A percentile compares a stretch with the other conserved stretches of the same genome.
These are phyloP conservation scores for Hemistola chrysoprasaria DNA, from an alignment of 2,888 invertebrate species.

Conservation along the genomic window DNA sequence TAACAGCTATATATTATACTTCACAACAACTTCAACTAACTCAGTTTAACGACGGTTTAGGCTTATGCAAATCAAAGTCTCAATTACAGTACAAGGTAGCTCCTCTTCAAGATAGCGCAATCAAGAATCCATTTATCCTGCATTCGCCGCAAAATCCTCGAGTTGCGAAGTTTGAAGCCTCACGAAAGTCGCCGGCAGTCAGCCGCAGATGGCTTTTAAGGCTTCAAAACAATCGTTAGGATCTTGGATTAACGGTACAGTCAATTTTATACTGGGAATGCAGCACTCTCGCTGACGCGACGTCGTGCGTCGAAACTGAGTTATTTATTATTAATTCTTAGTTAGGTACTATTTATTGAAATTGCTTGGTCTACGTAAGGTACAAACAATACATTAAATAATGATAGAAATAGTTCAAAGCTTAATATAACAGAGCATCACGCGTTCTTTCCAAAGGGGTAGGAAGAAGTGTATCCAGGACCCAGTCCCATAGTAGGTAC, in stretches of 20 bases:
- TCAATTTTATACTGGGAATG: conserved; percentile 31
- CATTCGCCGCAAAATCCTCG: conserved; percentile 44
- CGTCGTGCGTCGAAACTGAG: no score
- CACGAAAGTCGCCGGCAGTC: conserved; percentile 39
- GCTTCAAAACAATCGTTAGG: conserved; percentile 66
- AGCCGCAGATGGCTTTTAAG: conserved; percentile 63
- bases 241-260: conserved; percentile 52
- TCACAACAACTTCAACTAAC: conserved; percentile 2
- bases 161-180: conserved; percentile 44
- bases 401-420: no score
- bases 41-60: neutral
- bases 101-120: conserved; percentile 38
- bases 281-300: conserved; percentile 1
- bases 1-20: no score
- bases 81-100: conserved; percentile 12
- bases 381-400: no score
- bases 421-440: no score
- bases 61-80: conserved; percentile 11
- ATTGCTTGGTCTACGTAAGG: no score
- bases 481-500: no score
- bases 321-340: no score
- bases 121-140: conserved; percentile 47
- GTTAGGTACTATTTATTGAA: no score
- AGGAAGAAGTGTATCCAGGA: no score
- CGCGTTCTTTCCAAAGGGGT: no score